phyloP scores from a whole-genome alignment of 2,113 vertebrate species.

The Siniperca chuatsi region DNA sequence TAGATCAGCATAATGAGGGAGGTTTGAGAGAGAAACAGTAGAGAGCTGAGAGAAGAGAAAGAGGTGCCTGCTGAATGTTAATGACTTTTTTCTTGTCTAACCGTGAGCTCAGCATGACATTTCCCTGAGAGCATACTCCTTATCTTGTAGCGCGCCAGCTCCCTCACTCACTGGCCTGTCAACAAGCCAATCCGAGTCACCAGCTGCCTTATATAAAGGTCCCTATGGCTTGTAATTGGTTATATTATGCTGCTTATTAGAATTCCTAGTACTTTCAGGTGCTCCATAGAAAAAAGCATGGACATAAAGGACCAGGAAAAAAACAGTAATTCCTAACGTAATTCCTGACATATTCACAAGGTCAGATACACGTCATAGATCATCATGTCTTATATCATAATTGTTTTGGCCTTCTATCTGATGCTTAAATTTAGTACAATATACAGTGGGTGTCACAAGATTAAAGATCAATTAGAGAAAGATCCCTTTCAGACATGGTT shows the following conservation, averaged over 20 bases:
- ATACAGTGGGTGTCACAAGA: not conserved
- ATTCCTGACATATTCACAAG: conserved; percentile 7
- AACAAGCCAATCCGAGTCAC: conserved; percentile 52
- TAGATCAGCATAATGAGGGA: conserved; percentile 42
- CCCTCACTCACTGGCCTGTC: conserved; percentile 42
- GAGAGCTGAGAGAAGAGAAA: conserved; percentile 41
- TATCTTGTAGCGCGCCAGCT: conserved; percentile 51
- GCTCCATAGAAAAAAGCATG: not conserved
- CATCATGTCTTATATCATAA: not conserved
- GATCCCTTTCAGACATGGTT: not conserved
- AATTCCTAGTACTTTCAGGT: conserved; percentile 5
- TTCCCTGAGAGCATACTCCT: conserved; percentile 55
- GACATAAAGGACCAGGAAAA: not conserved
- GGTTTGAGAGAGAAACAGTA: conserved; percentile 14
- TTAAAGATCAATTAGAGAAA: not conserved
- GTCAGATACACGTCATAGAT: not conserved
- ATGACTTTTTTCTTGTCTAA: conserved; percentile 60
- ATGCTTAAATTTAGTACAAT: not conserved
- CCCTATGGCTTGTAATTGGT: conserved; percentile 11
- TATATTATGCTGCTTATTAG: conserved; percentile 12
- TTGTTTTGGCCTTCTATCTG: not conserved
- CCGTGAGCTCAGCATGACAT: conserved; percentile 72
- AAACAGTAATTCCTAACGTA: not conserved
- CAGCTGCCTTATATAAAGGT: conserved; percentile 46
- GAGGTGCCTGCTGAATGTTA: conserved; percentile 52